Conservation (phyloP, 1,140 invertebrate species). For the Tigriopus japonicus region DNA sequence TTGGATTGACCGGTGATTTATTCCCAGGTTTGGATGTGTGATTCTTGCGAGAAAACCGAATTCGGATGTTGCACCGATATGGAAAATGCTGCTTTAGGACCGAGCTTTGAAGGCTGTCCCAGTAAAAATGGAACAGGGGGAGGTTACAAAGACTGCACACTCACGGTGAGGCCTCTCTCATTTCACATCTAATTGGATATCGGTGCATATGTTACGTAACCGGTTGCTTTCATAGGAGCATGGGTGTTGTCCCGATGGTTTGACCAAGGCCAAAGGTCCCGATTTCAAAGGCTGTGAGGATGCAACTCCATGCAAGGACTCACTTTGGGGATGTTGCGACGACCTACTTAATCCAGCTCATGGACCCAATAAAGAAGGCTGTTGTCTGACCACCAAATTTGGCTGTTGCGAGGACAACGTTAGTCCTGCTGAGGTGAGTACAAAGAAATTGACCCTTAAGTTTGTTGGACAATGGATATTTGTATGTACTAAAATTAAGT, state of each 20-base stretch:
- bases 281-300: conserved; percentile 28
- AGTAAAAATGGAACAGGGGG: conserved; percentile 17
- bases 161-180: too few species aligned
- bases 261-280: conserved; percentile 27
- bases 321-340: conserved; percentile 67
- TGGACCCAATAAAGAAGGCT: conserved; percentile 59
- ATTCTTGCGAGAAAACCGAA: conserved; percentile 12
- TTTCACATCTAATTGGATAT: too few species aligned
- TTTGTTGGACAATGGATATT: conserved; percentile 19
- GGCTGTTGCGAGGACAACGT: conserved; percentile 83
- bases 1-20: background rate
- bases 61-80: conserved; percentile 16
- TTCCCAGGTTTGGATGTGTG: conserved; percentile 1
- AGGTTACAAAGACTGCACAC: too few species aligned
- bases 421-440: conserved; percentile 37
- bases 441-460: too few species aligned
- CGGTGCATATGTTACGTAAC: too few species aligned
- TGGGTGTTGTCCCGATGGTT: conserved; percentile 31
- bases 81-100: conserved; percentile 17
- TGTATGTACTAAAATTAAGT: too few species aligned
- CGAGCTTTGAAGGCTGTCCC: conserved; percentile 22
- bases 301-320: conserved; percentile 36
- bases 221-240: conserved; percentile 17
- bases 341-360: conserved; percentile 66
- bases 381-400: conserved; percentile 46